phyloP scores from a whole-genome alignment of 2,888 invertebrate species.

The Sepioteuthis lessoniana region DNA sequence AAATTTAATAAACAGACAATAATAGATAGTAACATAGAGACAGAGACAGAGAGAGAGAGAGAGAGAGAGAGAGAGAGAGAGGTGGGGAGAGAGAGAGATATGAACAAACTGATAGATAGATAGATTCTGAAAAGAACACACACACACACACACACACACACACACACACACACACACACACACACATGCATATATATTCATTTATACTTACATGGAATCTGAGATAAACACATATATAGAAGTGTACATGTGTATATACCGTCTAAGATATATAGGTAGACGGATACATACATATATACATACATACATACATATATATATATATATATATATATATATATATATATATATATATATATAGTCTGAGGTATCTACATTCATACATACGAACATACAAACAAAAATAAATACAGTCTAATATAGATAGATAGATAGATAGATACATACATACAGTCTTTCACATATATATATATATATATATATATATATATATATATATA shows the following conservation, averaged over 20 bases:
- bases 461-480: constrained; percentile 35
- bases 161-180: neutral
- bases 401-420: neutral
- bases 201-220: neutral
- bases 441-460: neutral
- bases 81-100: too few relatives aligned
- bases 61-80: too few relatives aligned
- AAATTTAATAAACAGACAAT: too few relatives aligned
- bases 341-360: too few relatives aligned
- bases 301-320: neutral
- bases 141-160: neutral
- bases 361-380: too few relatives aligned
- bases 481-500: constrained; percentile 40
- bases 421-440: neutral
- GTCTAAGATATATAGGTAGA: neutral
- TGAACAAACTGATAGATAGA: too few relatives aligned
- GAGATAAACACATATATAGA: neutral
- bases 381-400: neutral
- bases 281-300: neutral
- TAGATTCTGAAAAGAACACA: too few relatives aligned
- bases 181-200: neutral
- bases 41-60: too few relatives aligned
- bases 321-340: constrained; percentile 25
- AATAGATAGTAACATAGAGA: too few relatives aligned
- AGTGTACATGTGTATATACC: neutral